Base-by-base conservation (phyloP, 2,797 vertebrate genomes). In the Typhlichthys eigenmanni region DNA sequence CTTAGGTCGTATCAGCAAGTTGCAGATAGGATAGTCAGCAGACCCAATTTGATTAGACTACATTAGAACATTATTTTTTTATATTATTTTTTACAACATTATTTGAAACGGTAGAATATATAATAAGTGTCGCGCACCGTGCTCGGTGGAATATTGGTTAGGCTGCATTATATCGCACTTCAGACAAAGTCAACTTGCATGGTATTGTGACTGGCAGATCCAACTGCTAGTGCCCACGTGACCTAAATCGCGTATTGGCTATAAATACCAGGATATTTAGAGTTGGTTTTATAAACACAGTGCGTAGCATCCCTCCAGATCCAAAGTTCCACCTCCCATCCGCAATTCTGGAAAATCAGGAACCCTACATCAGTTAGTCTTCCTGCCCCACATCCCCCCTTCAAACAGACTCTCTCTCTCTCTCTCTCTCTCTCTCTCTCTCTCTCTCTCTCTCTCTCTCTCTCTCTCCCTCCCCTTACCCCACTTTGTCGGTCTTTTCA, bases 121-220 rank as follows among this genome's bases (percentile, higher is more conserved):
- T 19, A 19, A 19, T 19, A 2, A 29, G 24, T 52, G 34, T 58
- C 38, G 1, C 4, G 6, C 57, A 63, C 11, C 58, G 13, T 52
- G 16, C 19, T 19, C 19, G 2, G 19, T 2, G 19, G 19, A 19
- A 19, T 19, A 19, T 2, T 19, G 19, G 19, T 19, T 19, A 19
- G 19, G 19, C 19, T 2, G 3, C 19, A 3, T 19, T 19, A 19
- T 19, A 2, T 19, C 19, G 19, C 19, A 2, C 19, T 58, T 9
- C 24, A 79, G 72, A 85, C 83, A 72, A 85, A 66, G 24, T 83
- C 83, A 86, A 17, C 59, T 62, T 64, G 38, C 50, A 19, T 65
- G 67, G n/a, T 68, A 52, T 47, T 81, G 75, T 74, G 74, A 75
- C 56, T 58, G 70, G 60, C 85, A 87, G 85, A 84, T 82, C 2